Percentiles rank a stretch among this genome's conserved stretches.
Evolutionary conservation across 2,797 vertebrate genomes (phyloP).

Genomic region (Neosilurus hyrtlii): DNA sequence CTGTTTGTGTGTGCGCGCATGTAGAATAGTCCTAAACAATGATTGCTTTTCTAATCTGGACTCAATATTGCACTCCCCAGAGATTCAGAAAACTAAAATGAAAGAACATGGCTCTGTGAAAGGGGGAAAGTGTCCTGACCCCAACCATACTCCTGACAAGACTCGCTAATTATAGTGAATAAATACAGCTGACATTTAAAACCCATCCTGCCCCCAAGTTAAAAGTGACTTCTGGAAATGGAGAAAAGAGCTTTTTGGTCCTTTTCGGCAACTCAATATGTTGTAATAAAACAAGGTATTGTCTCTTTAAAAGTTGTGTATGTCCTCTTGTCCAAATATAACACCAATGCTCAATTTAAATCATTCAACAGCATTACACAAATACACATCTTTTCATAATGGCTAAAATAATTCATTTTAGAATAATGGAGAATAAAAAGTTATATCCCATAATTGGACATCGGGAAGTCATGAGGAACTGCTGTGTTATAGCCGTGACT

Average conservation of each 20-base stretch:
- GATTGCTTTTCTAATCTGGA: constrained; percentile 71
- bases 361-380: constrained; percentile 61
- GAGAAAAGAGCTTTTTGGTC: constrained; percentile 61
- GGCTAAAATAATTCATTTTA: constrained; percentile 56
- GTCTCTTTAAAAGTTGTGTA: constrained; percentile 47
- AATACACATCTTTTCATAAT: constrained; percentile 60
- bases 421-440: constrained; percentile 60
- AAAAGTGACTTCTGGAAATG: constrained; percentile 69
- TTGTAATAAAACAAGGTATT: constrained; percentile 55
- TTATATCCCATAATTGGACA: constrained; percentile 71
- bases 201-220: constrained; percentile 68
- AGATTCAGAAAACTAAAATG: constrained; percentile 55
- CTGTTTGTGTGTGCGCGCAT: constrained; percentile 39
- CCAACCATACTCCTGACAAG: constrained; percentile 66
- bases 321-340: constrained; percentile 59
- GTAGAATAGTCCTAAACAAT: constrained; percentile 66
- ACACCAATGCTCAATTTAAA: constrained; percentile 57
- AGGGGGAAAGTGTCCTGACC: constrained; percentile 65
- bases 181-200: constrained; percentile 75
- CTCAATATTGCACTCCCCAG: constrained; percentile 79
- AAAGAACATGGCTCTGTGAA: constrained; percentile 70
- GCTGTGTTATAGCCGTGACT: constrained; percentile 68
- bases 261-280: constrained; percentile 54
- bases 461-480: constrained; percentile 65
- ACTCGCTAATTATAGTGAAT: constrained; percentile 73